These are phyloP conservation scores for Megaustenia siamemsis DNA, from an alignment of 2,888 invertebrate species.

Conservation along the genomic window DNA sequence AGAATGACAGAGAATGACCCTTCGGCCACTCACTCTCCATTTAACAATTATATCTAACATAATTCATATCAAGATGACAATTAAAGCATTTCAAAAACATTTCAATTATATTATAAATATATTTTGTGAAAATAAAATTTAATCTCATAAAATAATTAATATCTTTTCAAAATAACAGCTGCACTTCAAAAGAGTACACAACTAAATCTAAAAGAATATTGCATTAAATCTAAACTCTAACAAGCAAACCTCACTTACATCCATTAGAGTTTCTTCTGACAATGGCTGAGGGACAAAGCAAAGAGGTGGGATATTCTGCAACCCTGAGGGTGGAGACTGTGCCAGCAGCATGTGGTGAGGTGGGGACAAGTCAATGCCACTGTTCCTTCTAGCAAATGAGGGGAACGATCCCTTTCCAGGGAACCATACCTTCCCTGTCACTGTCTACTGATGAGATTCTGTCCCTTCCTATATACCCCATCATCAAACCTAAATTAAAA, in stretches of 20 bases:
- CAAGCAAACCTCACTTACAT: conserved; percentile 85
- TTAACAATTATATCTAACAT: too few relatives aligned
- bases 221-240: too few relatives aligned
- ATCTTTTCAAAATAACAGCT: too few relatives aligned
- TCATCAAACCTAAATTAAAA: conserved; percentile 7
- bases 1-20: too few relatives aligned
- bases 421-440: conserved; percentile 60
- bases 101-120: too few relatives aligned
- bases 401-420: conserved; percentile 63
- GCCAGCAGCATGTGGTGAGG: conserved; percentile 66
- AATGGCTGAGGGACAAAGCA: conserved; percentile 92
- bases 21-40: too few relatives aligned
- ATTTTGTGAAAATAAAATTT: too few relatives aligned
- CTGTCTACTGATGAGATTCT: conserved; percentile 61
- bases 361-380: conserved; percentile 66
- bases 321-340: conserved; percentile 49
- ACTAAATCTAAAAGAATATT: too few relatives aligned
- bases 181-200: too few relatives aligned
- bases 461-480: conserved; percentile 56
- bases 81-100: too few relatives aligned
- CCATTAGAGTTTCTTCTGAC: conserved; percentile 95
- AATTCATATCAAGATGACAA: too few relatives aligned
- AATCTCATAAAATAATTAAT: too few relatives aligned
- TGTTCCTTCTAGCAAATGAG: conserved; percentile 60
- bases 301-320: conserved; percentile 83